Conservation (phyloP, 2,797 vertebrate genomes). For the Vipera latastei region DNA sequence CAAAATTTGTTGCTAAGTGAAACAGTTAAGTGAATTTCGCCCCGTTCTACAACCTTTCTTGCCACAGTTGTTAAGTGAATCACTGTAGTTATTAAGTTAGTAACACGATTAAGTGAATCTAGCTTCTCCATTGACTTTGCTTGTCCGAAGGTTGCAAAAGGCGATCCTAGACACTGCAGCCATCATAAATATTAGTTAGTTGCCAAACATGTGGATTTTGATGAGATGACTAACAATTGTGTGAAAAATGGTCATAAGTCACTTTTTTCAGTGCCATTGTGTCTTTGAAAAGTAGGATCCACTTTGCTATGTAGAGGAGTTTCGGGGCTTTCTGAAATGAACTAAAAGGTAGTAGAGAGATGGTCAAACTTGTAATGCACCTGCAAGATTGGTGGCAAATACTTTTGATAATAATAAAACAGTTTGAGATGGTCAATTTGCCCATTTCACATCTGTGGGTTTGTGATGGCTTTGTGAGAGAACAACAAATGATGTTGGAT, state of each 20-base stretch:
- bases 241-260: not conserved
- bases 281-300: not conserved
- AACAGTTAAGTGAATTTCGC: too few relatives aligned
- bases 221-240: not conserved
- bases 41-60: not conserved
- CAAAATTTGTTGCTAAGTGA: not conserved
- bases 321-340: not conserved
- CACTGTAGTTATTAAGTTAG: not conserved
- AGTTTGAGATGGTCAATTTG: not conserved
- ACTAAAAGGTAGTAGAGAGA: not conserved
- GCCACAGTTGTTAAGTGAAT: not conserved
- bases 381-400: too few relatives aligned
- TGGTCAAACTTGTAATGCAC: not conserved
- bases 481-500: not conserved
- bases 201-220: not conserved
- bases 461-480: not conserved
- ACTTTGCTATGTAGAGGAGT: not conserved
- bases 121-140: not conserved
- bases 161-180: not conserved
- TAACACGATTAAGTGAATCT: not conserved
- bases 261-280: not conserved
- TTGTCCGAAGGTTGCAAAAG: not conserved
- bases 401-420: too few relatives aligned
- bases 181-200: not conserved
- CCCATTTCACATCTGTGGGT: not conserved